Conservation (phyloP, 1,140 invertebrate genomes). For the Anastrepha ludens region DNA sequence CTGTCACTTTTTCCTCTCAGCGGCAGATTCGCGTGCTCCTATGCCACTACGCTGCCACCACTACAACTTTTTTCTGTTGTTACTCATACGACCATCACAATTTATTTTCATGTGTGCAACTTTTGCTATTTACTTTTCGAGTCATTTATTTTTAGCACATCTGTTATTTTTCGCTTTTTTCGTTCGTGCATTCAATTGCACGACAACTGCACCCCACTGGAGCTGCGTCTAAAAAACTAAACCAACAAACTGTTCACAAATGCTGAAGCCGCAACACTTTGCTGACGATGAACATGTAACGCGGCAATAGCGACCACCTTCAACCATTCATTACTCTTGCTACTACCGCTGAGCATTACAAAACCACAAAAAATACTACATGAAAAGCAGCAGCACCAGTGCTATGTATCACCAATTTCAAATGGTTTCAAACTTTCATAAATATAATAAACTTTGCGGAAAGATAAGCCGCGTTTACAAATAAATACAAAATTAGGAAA, state of each 20-base stretch:
- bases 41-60: not conserved
- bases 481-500: no score
- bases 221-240: not conserved
- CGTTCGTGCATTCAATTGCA: not conserved
- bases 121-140: constrained; percentile 5
- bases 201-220: constrained; percentile 14
- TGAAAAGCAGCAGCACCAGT: not conserved
- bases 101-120: not conserved
- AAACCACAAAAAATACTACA: not conserved
- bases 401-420: no score
- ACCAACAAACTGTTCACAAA: not conserved
- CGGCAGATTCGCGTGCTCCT: constrained; percentile 1
- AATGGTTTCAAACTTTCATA: no score
- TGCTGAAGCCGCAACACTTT: not conserved
- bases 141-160: constrained; percentile 43
- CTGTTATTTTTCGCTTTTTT: not conserved
- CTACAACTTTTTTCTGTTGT: not conserved
- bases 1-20: not conserved
- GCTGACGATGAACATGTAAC: constrained; percentile 32
- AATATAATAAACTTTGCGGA: no score
- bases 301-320: constrained; percentile 2
- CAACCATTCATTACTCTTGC: constrained; percentile 4
- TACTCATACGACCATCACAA: not conserved
- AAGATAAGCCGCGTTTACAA: no score
- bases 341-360: not conserved